Base-by-base conservation (phyloP, 2,113 vertebrate species). In the Lophura nycthemera region DNA sequence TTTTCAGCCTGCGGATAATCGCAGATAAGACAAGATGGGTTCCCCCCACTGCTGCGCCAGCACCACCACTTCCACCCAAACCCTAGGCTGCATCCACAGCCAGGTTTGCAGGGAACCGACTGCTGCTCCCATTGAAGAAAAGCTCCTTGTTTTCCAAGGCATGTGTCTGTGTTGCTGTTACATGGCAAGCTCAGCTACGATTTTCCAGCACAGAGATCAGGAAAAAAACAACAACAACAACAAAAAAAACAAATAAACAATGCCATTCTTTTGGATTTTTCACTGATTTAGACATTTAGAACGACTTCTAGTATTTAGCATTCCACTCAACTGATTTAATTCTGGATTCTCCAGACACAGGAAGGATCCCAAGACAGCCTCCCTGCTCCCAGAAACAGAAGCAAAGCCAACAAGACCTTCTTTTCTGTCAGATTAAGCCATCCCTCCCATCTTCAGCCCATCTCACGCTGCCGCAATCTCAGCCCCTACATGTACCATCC, bases 401-500 rank as follows among this genome's bases (percentile, higher is more conserved):
- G 90, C 12, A 7, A 90, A 74, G 66, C 65, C 57, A 74, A 94
- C 21, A 34, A 81, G 20, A 86, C 15, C 59, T 50, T 64, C 25
- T 89, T 70, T 90, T 40, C 90, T 59, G 83, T 88, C 50, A 45
- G 42, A 79, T 74, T 83, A 90, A 95, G 93, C 52, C 69, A 22
- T 79, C 64, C 59, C 95, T 65, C 22, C 22, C 72, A 90, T 40
- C 79, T 89, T 54, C 96, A 12, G 0, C 80, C 63, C 45, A 92
- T 86, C 60, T 86, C 88, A 94, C n/a, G 73, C 95, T 94, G 93
- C 74, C 91, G 85, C 93, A 75, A 83, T 82, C 65, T 77, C 64
- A 74, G 73, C 94, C 56, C 89, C 82, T 74, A 81, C 65, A 87
- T 30, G 36, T 20, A 86, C 38, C 40, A 70, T 57, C 67, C 10